These are phyloP conservation scores for Bufo gargarizans DNA, from an alignment of 2,113 vertebrate species.

Conservation along the genomic window DNA sequence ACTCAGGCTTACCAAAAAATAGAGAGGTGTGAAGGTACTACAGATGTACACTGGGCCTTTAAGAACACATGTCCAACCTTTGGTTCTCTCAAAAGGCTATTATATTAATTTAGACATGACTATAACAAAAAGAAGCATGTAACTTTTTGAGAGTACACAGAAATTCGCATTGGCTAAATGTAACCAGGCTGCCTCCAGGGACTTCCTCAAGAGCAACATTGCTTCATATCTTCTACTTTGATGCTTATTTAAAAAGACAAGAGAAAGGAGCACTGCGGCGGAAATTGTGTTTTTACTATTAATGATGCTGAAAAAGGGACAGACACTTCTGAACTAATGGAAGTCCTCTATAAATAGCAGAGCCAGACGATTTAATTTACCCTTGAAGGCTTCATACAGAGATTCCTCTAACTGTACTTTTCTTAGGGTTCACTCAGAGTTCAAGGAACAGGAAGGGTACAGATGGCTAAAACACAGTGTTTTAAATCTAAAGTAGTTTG, in stretches of 20 bases:
- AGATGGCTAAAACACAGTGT: slow-evolving; percentile 1
- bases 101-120: not conserved
- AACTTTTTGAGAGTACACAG: slow-evolving; percentile 17
- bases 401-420: slow-evolving; percentile 61
- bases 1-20: not conserved
- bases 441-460: slow-evolving; percentile 66
- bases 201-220: slow-evolving; percentile 57
- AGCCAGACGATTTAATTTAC: slow-evolving; percentile 60
- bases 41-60: not conserved
- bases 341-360: slow-evolving; percentile 65
- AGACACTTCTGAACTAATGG: slow-evolving; percentile 64
- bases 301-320: slow-evolving; percentile 65
- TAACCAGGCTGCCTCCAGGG: slow-evolving; percentile 50
- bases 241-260: slow-evolving; percentile 69
- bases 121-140: slow-evolving; percentile 20
- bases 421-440: slow-evolving; percentile 67
- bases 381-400: slow-evolving; percentile 63
- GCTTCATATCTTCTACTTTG: slow-evolving; percentile 59
- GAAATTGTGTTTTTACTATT: slow-evolving; percentile 60
- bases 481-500: not conserved
- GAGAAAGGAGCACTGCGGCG: slow-evolving; percentile 55
- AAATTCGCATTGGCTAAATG: slow-evolving; percentile 21
- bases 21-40: not conserved
- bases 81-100: not conserved
- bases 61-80: not conserved